These are phyloP conservation scores for Bubalus kerabau DNA, from an alignment of 2,113 vertebrate genomes.

Conservation along the genomic window DNA sequence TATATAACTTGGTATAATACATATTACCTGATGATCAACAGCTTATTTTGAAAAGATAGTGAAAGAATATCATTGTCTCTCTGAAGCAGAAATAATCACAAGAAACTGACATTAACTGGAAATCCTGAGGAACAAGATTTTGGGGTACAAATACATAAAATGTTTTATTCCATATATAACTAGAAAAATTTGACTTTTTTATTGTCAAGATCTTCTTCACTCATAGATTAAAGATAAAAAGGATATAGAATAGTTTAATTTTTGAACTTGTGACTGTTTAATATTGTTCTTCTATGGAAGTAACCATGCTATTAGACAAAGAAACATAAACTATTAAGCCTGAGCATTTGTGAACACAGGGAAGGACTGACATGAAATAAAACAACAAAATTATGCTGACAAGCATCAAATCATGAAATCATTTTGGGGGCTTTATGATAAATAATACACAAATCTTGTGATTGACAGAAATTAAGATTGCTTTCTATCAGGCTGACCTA, in stretches of 20 bases:
- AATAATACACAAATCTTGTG: neutral
- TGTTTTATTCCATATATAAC: neutral
- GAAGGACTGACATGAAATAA: neutral
- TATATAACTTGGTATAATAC: neutral
- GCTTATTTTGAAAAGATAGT: neutral
- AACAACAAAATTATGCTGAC: neutral
- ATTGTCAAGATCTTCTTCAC: neutral
- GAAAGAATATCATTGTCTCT: neutral
- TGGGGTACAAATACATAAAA: neutral
- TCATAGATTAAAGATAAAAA: neutral
- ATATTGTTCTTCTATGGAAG: neutral
- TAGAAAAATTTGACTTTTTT: neutral
- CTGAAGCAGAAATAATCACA: neutral
- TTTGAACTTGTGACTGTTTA: neutral
- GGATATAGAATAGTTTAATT: neutral
- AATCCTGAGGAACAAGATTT: neutral
- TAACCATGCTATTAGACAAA: neutral
- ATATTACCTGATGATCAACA: neutral
- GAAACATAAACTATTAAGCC: neutral
- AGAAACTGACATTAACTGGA: neutral
- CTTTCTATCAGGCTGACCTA: neutral
- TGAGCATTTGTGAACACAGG: neutral
- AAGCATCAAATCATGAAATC: neutral
- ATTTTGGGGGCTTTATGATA: neutral
- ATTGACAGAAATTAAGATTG: neutral